A percentile compares a stretch with the other conserved stretches of the same genome.
Conservation (phyloP, 23 tunicate genomes). For the Corella eumyota region DNA sequence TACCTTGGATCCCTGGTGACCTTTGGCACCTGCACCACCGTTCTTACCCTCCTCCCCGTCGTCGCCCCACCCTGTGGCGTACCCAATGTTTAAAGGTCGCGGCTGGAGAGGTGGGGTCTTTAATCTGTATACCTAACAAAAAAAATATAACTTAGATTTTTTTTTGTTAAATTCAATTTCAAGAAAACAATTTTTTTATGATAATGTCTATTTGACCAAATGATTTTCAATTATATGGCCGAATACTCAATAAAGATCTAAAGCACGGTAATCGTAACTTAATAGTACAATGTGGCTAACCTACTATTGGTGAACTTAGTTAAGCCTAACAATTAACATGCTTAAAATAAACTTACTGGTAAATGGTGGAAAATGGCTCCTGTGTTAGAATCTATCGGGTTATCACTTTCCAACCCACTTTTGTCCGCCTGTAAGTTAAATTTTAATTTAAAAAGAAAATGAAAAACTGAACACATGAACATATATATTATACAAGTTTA, state of each 20-base stretch:
- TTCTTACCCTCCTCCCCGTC: constrained; percentile 2
- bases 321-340: too few species aligned
- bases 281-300: too few species aligned
- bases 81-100: constrained; percentile 34
- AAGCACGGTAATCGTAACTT: too few species aligned
- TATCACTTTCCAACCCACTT: constrained; percentile 81
- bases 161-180: too few species aligned
- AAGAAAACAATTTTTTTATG: too few species aligned
- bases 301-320: too few species aligned
- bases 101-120: constrained; percentile 74
- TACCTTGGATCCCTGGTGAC: too few species aligned
- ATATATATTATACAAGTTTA: too few species aligned
- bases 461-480: background rate
- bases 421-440: constrained; percentile 48
- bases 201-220: too few species aligned
- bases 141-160: background rate
- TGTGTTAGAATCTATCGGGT: constrained; percentile 72
- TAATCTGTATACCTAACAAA: constrained; percentile 45
- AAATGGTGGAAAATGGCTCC: constrained; percentile 79
- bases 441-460: background rate
- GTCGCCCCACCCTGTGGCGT: constrained; percentile 29
- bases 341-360: constrained; percentile 36
- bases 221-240: too few species aligned
- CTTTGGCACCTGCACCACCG: too few species aligned
- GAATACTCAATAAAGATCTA: too few species aligned